Evolutionary conservation across 2,113 vertebrate species (phyloP), one percentile per base, ranked within the genome.

Genomic region (Tonatia bakeri): DNA sequence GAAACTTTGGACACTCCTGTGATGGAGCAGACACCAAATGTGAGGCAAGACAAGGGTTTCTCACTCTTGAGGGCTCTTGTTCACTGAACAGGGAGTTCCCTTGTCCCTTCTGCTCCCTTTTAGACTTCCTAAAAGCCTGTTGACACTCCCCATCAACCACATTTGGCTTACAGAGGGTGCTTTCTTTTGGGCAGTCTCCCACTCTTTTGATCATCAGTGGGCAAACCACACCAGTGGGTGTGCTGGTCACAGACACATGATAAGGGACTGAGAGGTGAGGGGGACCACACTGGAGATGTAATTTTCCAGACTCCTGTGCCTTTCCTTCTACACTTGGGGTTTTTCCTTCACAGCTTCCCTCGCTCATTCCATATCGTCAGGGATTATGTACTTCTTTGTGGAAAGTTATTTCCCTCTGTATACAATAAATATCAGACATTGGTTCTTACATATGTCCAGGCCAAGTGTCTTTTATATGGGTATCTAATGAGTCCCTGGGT

Each of bases 31-130:
- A 81, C 90, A 87, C 87, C 40, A 84, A 84, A 87, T 92, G 65
- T 56, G 87, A 94, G 95, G 87, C 81, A 94, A 82, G 50, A 56
- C 59, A 92, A 92, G 83, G 93, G 47, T 95, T 97, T 86, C 94
- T 94, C 89, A 82, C 83, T 90, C 73, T 67, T 91, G 81, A 87
- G 85, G 94, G 79, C 86, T 93, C 96, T 80, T 77, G 19, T 83
- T 97, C 79, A 89, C n/a, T 70, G 43, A 75, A 31, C 11, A 67
- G 97, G 95, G 93, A 97, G 22, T 87, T 45, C 94, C 94, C 86
- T 95, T 88, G 64, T 28, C 52, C 75, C 14, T 83, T 47, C 38
- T 81, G 19, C 61, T 79, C 61, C 40, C 36, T 91, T 45, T 91
- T 67, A 79, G 52, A 40, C 89, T 95, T 73, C 70, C 76, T 40